Base-by-base conservation (phyloP, 1,140 invertebrate species). In the Melanaphis sacchari region DNA sequence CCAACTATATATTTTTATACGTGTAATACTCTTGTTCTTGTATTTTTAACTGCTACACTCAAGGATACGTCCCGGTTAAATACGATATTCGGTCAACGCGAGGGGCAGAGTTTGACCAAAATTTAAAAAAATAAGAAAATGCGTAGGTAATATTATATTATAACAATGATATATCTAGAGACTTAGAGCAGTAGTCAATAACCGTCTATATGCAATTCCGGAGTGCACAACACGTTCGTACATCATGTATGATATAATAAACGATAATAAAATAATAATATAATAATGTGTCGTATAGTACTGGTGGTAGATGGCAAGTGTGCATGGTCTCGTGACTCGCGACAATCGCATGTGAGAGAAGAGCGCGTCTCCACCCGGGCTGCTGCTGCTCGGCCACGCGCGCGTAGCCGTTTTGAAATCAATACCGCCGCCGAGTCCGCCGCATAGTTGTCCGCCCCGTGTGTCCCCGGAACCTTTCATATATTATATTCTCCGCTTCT, bases 391-490 rank as follows among this genome's bases (percentile, higher is more conserved):
- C 49, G 88, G 88, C 49, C n/a, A 90, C 49, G 9, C 49, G 49
- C 88, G 49, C 88, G 49, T 90, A 38, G 88, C 38, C 88, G 88
- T 90, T 54, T 90, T 90, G 49, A 90, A 90, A 90, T 90, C 88
- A 90, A 90, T 90, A 90, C 88, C 88, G 11, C 52, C 36, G 52
- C 38, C 88, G 36, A 54, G 88, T 54, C 52, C n/a, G 36, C 49
- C 88, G 88, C 38, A 59, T 59, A 38, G n/a, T 89, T 89, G 88
- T 49, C 85, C 18, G 43, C 85, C 31, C 43, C 85, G 43, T 66
- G 84, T n/a, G 41, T 24, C 84, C 40, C 21, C 38, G 82, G 82
- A 82, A 24, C 59, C 59, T 31, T 66, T n/a, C 59, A 66, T 66
- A 18, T 76, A n/a, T 76, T n/a, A 36, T 84, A 40, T 84, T 40